A percentile compares a stretch with the other conserved stretches of the same genome.
Evolutionary conservation across 2,113 vertebrate genomes (phyloP).

Genomic region (Ptilorrhoa leucosticta): DNA sequence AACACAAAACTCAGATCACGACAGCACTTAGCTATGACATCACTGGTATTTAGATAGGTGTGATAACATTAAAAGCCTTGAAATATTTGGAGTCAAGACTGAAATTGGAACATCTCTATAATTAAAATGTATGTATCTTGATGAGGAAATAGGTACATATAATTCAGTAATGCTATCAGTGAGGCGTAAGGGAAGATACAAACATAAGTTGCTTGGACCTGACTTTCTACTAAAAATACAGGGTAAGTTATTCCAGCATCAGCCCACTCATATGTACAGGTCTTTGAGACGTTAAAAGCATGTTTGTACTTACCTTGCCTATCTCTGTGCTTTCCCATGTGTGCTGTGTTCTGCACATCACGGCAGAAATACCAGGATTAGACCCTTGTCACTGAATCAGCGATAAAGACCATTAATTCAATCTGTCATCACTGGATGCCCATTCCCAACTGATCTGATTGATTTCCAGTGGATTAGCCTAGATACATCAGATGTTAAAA

Average conservation of each 20-base stretch:
- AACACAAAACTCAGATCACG: neutral
- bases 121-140: neutral
- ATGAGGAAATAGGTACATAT: neutral
- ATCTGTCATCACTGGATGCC: conserved; percentile 5
- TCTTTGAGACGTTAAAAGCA: neutral
- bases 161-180: neutral
- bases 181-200: neutral
- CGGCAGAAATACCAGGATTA: neutral
- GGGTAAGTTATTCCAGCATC: neutral
- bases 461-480: conserved; percentile 21
- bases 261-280: neutral
- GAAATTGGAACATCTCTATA: neutral
- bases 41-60: neutral
- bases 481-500: neutral
- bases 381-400: neutral
- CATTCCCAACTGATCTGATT: conserved; percentile 26
- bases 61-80: neutral
- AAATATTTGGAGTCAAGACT: neutral
- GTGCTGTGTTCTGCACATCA: neutral
- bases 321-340: neutral
- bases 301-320: neutral
- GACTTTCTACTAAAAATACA: neutral
- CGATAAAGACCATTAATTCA: conserved; percentile 1
- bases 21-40: neutral
- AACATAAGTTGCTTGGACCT: neutral